A percentile compares a stretch with the other conserved stretches of the same genome.
phyloP scores from a whole-genome alignment of 2,888 invertebrate genomes.

The Dryocosmus kuriphilus region DNA sequence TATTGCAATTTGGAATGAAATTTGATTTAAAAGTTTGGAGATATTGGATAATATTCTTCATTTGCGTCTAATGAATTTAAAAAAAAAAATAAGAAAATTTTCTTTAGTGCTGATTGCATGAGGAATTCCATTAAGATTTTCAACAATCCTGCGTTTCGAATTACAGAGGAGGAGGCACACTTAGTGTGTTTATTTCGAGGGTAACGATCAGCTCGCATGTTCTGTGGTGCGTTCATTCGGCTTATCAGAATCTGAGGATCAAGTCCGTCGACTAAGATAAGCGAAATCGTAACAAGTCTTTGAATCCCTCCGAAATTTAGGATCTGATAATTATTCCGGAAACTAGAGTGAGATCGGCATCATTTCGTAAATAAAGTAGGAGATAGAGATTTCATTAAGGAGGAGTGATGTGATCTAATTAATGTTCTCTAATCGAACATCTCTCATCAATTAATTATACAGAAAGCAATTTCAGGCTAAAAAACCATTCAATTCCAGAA shows the following conservation, averaged over 20 bases:
- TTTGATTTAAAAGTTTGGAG: too few relatives aligned
- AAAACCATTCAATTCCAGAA: too few relatives aligned
- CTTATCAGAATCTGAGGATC: constrained; percentile 38
- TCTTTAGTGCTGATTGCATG: too few relatives aligned
- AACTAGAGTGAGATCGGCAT: neutral
- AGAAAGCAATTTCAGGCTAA: neutral
- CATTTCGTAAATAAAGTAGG: neutral
- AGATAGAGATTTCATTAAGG: constrained; percentile 6
- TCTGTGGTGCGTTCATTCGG: constrained; percentile 36
- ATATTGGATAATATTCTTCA: too few relatives aligned
- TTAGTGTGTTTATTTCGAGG: constrained; percentile 46
- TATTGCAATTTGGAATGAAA: too few relatives aligned
- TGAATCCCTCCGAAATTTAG: constrained; percentile 26
- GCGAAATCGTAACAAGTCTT: constrained; percentile 19
- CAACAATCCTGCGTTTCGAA: neutral
- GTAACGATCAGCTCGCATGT: constrained; percentile 55
- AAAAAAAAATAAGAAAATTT: too few relatives aligned
- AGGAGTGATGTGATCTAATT: constrained; percentile 8
- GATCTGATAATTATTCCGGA: constrained; percentile 12
- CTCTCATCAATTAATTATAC: neutral
- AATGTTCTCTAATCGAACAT: neutral
- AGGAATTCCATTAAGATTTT: neutral
- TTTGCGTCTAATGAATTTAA: too few relatives aligned
- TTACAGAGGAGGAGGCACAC: neutral
- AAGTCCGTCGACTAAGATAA: constrained; percentile 19